These are phyloP conservation scores for Sesamia nonagrioides DNA, from an alignment of 1,140 invertebrate genomes.

Conservation along the genomic window DNA sequence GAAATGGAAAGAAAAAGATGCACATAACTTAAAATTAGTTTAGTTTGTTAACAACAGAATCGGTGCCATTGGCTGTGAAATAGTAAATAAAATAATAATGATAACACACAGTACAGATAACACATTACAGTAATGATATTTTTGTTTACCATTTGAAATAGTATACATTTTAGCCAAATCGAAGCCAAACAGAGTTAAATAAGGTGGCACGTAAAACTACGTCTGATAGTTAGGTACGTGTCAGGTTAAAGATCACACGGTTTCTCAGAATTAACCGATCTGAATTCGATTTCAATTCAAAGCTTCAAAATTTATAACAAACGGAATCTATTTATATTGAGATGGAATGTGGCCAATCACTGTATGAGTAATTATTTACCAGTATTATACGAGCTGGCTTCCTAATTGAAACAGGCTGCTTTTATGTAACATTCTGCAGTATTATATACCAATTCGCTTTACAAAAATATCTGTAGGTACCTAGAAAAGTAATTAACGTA, in stretches of 20 bases:
- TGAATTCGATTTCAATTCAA: conserved; percentile 11
- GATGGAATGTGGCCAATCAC: neutral
- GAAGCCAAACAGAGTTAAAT: neutral
- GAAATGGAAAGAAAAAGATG: too few species aligned
- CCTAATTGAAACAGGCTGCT: neutral
- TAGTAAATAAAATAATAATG: too few species aligned
- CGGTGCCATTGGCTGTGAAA: too few species aligned
- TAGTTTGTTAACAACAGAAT: too few species aligned
- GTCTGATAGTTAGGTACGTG: conserved; percentile 17
- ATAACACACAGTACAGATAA: neutral
- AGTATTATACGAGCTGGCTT: neutral
- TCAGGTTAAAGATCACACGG: conserved; percentile 2
- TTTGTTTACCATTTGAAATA: neutral
- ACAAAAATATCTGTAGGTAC: neutral
- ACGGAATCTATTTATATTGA: neutral
- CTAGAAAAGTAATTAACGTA: neutral
- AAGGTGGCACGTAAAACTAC: neutral
- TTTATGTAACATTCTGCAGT: neutral
- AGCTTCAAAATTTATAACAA: neutral
- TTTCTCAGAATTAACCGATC: conserved; percentile 4
- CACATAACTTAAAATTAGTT: too few species aligned
- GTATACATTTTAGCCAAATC: neutral
- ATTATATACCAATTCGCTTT: neutral
- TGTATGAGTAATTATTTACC: neutral
- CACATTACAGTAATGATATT: neutral